These are phyloP conservation scores for Altica lythri DNA, from an alignment of 2,888 invertebrate species.

Conservation along the genomic window DNA sequence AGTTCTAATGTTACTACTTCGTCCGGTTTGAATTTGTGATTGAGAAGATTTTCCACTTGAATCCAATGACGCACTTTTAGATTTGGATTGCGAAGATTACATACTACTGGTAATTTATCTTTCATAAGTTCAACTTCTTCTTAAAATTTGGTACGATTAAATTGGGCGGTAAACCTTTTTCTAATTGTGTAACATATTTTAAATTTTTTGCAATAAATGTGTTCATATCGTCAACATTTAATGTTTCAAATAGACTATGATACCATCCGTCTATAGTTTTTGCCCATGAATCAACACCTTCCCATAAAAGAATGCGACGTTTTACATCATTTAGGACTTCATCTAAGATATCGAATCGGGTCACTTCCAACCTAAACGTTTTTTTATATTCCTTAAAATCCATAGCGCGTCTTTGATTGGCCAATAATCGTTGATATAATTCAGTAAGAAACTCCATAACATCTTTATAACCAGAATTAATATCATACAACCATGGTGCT, in stretches of 20 bases:
- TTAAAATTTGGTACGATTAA: slow-evolving; percentile 75
- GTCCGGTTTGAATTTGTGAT: slow-evolving; percentile 74
- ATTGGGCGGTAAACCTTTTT: slow-evolving; percentile 83
- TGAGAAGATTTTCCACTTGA: slow-evolving; percentile 74
- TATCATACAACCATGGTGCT: slow-evolving; percentile 75
- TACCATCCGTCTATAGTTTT: slow-evolving; percentile 70
- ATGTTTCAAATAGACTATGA: slow-evolving; percentile 62
- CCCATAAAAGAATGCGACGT: slow-evolving; percentile 80
- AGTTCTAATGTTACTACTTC: slow-evolving; percentile 68
- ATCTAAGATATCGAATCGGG: slow-evolving; percentile 79
- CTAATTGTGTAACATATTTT: slow-evolving; percentile 76
- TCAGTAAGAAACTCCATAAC: slow-evolving; percentile 68
- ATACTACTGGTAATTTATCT: slow-evolving; percentile 70
- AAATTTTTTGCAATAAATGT: slow-evolving; percentile 68
- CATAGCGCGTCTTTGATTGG: slow-evolving; percentile 70
- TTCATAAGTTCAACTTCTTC: slow-evolving; percentile 68
- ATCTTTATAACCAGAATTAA: slow-evolving; percentile 69
- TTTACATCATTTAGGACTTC: slow-evolving; percentile 80
- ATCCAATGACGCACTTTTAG: slow-evolving; percentile 82
- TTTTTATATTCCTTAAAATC: slow-evolving; percentile 83
- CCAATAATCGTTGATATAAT: slow-evolving; percentile 67
- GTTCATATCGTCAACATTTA: slow-evolving; percentile 77
- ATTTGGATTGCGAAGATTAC: slow-evolving; percentile 79
- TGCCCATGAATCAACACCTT: slow-evolving; percentile 76
- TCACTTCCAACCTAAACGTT: slow-evolving; percentile 84